Evolutionary conservation across 2,888 invertebrate species (phyloP), one percentile per base, ranked within the genome.

Genomic region (Drosophila tripunctata): DNA sequence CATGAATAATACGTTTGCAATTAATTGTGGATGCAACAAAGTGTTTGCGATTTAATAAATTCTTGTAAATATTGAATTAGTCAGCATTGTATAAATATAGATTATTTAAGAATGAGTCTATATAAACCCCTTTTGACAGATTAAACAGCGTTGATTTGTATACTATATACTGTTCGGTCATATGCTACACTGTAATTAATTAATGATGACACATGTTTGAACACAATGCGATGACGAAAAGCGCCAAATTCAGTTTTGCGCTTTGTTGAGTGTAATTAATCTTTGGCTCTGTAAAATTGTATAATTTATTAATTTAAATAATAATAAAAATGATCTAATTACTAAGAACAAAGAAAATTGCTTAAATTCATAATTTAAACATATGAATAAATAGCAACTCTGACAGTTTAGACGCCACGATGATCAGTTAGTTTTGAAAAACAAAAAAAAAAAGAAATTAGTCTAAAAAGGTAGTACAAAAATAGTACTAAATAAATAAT

Each of bases 181-280:
- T n/a, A n/a, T n/a, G n/a, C n/a, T 27, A 27, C 27, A 27, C 6
- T 35, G 60, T 52, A 76, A 73, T 81, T 83, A 83, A 86, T 81
- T 86, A 73, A 65, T 63, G 80, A 77, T 83, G 84, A 79, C 87
- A 81, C 60, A 66, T 69, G 54, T 78, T 56, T 68, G 30, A 38
- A 8, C 8, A 62, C 36, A 48, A 45, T 48, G 56, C 50, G 63
- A 58, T 75, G 75, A 64, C 67, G 51, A 64, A 58, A 62, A 69
- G 15, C 52, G 6, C 27, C 56, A 57, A 64, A 61, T 57, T 36
- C 33, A 24, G 30, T n/a, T n/a, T n/a, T n/a, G n/a, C n/a, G n/a
- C n/a, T n/a, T n/a, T n/a, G n/a, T n/a, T n/a, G n/a, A n/a, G 54
- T 45, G 45, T 58, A 66, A 75, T 72, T 75, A 61, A 72, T 70